Percentiles rank a stretch among this genome's conserved stretches.
Conservation (phyloP, 2,113 vertebrate genomes). For the Periophthalmodon schlosseri region DNA sequence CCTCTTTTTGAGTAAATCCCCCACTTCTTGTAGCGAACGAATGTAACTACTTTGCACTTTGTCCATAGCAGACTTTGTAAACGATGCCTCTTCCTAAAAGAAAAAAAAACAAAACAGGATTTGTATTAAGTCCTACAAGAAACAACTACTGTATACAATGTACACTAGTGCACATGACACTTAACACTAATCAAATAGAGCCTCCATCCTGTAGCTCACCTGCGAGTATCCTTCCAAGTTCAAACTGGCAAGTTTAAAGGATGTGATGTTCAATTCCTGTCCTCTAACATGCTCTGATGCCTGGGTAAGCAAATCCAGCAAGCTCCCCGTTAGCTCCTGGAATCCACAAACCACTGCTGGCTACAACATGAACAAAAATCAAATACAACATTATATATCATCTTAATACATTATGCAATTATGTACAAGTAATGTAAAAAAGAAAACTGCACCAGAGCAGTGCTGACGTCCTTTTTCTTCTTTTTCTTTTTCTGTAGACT, state of each 20-base stretch:
- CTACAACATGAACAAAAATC: constrained; percentile 63
- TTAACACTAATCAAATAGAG: not conserved
- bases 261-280: constrained; percentile 84
- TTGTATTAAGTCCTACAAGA: not conserved
- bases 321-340: constrained; percentile 85
- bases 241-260: constrained; percentile 89
- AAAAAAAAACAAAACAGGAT: not conserved
- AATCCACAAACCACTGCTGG: constrained; percentile 88
- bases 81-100: constrained; percentile 86
- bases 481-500: constrained; percentile 98
- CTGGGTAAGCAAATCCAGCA: constrained; percentile 87
- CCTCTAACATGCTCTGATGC: constrained; percentile 87
- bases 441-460: constrained; percentile 76
- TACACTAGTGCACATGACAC: not conserved
- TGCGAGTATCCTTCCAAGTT: constrained; percentile 83
- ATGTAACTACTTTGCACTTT: constrained; percentile 97
- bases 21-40: constrained; percentile 92
- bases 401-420: not conserved
- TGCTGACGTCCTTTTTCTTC: constrained; percentile 93
- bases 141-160: not conserved
- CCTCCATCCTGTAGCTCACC: constrained; percentile 32
- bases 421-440: not conserved
- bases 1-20: constrained; percentile 94
- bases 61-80: constrained; percentile 87
- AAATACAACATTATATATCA: not conserved